Evolutionary conservation across 2,888 invertebrate species (phyloP).

Genomic region (Malthinus seriepunctatus): DNA sequence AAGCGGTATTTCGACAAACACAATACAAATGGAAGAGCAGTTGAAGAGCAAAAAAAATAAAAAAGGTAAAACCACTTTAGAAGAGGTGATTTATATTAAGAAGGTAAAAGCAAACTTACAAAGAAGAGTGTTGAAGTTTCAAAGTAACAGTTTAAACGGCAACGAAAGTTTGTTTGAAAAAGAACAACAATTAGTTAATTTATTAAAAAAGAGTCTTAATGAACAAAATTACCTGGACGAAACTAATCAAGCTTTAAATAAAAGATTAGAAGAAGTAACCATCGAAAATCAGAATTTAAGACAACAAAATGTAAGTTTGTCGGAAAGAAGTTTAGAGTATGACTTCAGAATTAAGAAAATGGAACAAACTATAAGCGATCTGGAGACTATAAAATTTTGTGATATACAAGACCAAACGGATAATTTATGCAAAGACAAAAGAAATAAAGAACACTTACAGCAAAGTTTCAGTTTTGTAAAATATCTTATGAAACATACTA

Average conservation of each 20-base stretch:
- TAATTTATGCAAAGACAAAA: constrained; percentile 94
- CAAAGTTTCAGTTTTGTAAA: constrained; percentile 90
- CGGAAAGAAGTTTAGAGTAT: constrained; percentile 92
- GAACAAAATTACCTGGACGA: constrained; percentile 78
- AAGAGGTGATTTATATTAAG: constrained; percentile 26
- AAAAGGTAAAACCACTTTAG: constrained; percentile 33
- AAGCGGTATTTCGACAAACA: not conserved
- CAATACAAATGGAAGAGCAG: not conserved
- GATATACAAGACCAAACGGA: constrained; percentile 93
- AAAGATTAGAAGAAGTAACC: constrained; percentile 85
- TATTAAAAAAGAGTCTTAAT: constrained; percentile 83
- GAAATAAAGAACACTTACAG: constrained; percentile 86
- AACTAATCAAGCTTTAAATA: constrained; percentile 79
- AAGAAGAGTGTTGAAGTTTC: constrained; percentile 84
- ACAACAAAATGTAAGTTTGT: constrained; percentile 90
- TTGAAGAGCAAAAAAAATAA: not conserved
- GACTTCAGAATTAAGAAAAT: constrained; percentile 90
- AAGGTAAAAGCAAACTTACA: constrained; percentile 68
- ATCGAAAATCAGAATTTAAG: constrained; percentile 91
- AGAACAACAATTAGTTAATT: constrained; percentile 88
- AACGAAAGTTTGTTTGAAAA: constrained; percentile 98
- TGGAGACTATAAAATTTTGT: constrained; percentile 81
- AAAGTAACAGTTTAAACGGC: constrained; percentile 95
- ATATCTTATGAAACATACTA: constrained; percentile 87
- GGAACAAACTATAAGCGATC: constrained; percentile 82